Evolutionary conservation across 2,888 invertebrate species (phyloP).

Genomic region (Dusona sp.): DNA sequence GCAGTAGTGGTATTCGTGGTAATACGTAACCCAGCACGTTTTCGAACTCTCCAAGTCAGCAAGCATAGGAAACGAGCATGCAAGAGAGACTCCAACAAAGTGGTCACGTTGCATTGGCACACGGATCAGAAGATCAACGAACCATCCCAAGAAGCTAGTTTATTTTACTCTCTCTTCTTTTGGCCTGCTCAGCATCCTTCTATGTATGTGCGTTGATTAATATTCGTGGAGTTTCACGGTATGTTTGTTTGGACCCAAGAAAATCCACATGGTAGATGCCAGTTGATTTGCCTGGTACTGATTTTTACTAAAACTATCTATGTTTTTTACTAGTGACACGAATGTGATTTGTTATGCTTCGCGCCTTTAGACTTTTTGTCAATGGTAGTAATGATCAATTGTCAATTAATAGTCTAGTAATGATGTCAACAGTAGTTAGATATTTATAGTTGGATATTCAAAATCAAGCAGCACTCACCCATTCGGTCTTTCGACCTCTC

Average conservation of each 20-base stretch:
- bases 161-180: slow-evolving; percentile 10
- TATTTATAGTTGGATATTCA: not conserved
- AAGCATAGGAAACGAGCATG: slow-evolving; percentile 2
- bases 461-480: not conserved
- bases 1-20: slow-evolving; percentile 23
- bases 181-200: slow-evolving; percentile 30
- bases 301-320: not conserved
- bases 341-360: not conserved
- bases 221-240: not conserved
- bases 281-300: not conserved
- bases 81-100: slow-evolving; percentile 40
- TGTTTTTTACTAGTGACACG: not conserved
- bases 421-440: no score
- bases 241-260: slow-evolving; percentile 31
- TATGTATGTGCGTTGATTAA: not conserved
- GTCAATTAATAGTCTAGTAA: no score
- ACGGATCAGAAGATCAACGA: slow-evolving; percentile 57
- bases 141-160: slow-evolving; percentile 37
- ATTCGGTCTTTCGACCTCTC: not conserved
- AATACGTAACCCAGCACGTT: slow-evolving; percentile 48
- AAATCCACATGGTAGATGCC: not conserved
- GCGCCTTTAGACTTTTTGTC: not conserved
- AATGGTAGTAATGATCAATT: no score
- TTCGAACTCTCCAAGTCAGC: slow-evolving; percentile 59
- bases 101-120: slow-evolving; percentile 47